Conservation (phyloP, 2,797 vertebrate species). For the Coendou prehensilis region DNA sequence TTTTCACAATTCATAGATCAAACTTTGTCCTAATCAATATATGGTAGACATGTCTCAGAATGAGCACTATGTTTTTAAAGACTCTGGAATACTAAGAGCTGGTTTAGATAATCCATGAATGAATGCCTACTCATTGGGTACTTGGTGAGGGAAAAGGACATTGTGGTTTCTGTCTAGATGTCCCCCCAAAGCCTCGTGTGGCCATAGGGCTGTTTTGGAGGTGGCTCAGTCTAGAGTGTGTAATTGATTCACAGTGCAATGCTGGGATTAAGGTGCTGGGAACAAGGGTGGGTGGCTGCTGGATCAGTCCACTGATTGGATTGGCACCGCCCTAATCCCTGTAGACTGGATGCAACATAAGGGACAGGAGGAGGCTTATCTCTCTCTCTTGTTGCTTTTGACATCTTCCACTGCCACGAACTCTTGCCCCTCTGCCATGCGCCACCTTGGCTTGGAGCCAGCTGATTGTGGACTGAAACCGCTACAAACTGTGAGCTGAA, state of each 20-base stretch:
- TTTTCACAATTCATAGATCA: background rate
- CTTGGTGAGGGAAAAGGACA: background rate
- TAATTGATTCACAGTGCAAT: background rate
- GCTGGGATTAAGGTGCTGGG: background rate
- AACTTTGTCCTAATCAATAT: constrained; percentile 49
- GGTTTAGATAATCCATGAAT: background rate
- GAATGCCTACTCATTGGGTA: background rate
- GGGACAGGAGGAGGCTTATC: too few relatives aligned
- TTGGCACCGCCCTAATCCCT: too few relatives aligned
- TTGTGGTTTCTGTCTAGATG: background rate
- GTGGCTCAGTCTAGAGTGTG: background rate
- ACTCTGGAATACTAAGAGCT: background rate
- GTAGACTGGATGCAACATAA: too few relatives aligned
- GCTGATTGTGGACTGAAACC: background rate
- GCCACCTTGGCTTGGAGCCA: background rate
- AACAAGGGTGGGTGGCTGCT: background rate
- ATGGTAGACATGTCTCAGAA: background rate
- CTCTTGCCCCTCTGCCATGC: background rate
- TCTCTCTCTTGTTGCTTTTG: background rate
- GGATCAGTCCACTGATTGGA: background rate
- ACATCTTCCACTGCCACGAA: background rate
- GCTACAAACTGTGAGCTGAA: background rate
- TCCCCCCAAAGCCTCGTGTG: background rate
- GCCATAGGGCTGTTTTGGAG: background rate
- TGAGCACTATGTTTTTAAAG: background rate